These are phyloP conservation scores for Eulithis testata DNA, from an alignment of 2,888 invertebrate genomes.

Conservation along the genomic window DNA sequence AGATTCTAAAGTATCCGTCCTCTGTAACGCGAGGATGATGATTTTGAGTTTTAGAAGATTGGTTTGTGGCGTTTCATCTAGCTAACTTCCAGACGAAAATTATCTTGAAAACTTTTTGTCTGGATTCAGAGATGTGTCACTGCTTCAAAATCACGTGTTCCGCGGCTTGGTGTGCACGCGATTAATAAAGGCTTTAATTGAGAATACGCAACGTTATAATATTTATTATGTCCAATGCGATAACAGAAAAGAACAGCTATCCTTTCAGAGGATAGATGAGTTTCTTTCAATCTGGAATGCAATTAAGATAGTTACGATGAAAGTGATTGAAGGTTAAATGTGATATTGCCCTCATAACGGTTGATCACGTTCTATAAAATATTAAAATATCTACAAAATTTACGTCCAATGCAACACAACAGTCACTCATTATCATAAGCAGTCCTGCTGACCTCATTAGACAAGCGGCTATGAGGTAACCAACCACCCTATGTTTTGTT, in stretches of 20 bases:
- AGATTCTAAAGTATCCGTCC: too few relatives aligned
- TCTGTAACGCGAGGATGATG: too few relatives aligned
- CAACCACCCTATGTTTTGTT: too few relatives aligned
- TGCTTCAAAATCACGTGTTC: slow-evolving; percentile 23
- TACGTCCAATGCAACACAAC: too few relatives aligned
- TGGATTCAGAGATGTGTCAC: slow-evolving; percentile 15
- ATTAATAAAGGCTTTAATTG: slow-evolving; percentile 65
- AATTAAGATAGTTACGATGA: slow-evolving; percentile 47
- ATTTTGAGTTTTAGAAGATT: too few relatives aligned
- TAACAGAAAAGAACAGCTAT: slow-evolving; percentile 51
- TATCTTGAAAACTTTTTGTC: background rate
- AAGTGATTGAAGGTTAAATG: slow-evolving; percentile 44
- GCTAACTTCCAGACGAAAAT: too few relatives aligned
- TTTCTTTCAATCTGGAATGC: slow-evolving; percentile 28
- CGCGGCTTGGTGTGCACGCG: slow-evolving; percentile 49
- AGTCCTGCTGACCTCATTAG: too few relatives aligned
- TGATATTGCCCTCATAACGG: background rate
- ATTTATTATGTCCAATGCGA: slow-evolving; percentile 41
- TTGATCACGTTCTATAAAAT: too few relatives aligned
- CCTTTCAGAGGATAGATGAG: slow-evolving; percentile 35
- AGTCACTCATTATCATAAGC: too few relatives aligned
- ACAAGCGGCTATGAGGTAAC: too few relatives aligned
- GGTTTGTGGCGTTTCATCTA: too few relatives aligned
- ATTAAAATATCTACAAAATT: too few relatives aligned
- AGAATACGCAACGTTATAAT: slow-evolving; percentile 48